These are phyloP conservation scores for Nettapus auritus DNA, from an alignment of 2,113 vertebrate genomes.

Conservation along the genomic window DNA sequence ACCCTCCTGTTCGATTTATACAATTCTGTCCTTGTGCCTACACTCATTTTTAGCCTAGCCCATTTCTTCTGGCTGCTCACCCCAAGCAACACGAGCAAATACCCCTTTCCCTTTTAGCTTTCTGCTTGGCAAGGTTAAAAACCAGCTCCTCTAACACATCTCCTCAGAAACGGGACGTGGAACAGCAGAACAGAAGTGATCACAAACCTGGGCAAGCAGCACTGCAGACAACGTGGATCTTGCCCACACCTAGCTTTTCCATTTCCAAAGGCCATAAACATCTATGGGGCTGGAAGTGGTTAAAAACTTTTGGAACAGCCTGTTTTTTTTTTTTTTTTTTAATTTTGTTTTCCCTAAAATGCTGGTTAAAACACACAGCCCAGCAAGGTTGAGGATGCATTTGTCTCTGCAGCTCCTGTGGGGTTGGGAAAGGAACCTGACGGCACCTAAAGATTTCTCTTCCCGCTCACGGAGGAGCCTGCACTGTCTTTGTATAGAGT, in stretches of 20 bases:
- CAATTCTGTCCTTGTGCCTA: not conserved
- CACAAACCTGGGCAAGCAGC: not conserved
- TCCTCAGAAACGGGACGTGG: not conserved
- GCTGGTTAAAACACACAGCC: not conserved
- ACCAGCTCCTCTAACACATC: not conserved
- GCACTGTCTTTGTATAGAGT: not conserved
- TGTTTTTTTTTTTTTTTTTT: accelerated
- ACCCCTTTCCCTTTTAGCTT: not conserved
- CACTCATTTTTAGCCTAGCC: not conserved
- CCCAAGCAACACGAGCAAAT: not conserved
- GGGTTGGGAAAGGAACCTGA: not conserved
- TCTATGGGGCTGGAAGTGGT: not conserved
- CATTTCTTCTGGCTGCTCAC: not conserved
- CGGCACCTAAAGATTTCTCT: not conserved
- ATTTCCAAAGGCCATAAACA: not conserved
- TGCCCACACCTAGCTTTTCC: not conserved
- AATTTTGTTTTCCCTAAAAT: not conserved
- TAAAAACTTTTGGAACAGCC: not conserved
- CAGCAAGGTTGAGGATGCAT: not conserved
- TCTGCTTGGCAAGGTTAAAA: not conserved
- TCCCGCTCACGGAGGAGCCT: accelerated
- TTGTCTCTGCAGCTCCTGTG: not conserved
- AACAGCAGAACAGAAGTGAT: not conserved
- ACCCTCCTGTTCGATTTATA: not conserved
- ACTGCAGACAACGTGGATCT: not conserved